Evolutionary conservation across 2,797 vertebrate species (phyloP).

Genomic region (Emys orbicularis): DNA sequence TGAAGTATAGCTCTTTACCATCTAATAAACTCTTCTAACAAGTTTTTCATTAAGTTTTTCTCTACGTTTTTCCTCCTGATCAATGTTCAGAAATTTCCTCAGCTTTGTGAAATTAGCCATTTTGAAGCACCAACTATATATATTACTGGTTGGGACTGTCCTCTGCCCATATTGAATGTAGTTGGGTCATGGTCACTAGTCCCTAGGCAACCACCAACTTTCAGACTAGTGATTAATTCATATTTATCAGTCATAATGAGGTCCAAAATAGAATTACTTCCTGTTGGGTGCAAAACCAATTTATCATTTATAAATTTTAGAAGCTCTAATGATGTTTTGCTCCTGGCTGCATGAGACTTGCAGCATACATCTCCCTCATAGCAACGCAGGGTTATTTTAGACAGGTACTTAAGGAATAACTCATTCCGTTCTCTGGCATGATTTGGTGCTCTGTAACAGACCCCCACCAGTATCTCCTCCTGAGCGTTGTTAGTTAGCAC

Average conservation of each 20-base stretch:
- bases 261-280: neutral
- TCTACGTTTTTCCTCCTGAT: too few relatives aligned
- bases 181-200: neutral
- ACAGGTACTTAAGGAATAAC: neutral
- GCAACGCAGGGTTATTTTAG: neutral
- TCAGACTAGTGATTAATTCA: neutral
- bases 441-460: neutral
- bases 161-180: neutral
- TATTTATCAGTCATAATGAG: neutral
- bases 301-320: neutral
- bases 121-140: neutral
- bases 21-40: neutral
- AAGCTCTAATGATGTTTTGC: neutral
- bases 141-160: neutral
- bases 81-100: too few relatives aligned
- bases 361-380: neutral
- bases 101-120: too few relatives aligned
- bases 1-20: neutral
- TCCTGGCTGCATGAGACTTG: neutral
- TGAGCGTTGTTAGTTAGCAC: neutral
- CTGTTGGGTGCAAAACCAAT: neutral
- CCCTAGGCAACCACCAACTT: neutral
- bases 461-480: neutral
- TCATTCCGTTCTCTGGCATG: neutral
- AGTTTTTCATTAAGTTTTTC: too few relatives aligned